These are phyloP conservation scores for Amorpha juglandis DNA, from an alignment of 2,888 invertebrate genomes.

Conservation along the genomic window DNA sequence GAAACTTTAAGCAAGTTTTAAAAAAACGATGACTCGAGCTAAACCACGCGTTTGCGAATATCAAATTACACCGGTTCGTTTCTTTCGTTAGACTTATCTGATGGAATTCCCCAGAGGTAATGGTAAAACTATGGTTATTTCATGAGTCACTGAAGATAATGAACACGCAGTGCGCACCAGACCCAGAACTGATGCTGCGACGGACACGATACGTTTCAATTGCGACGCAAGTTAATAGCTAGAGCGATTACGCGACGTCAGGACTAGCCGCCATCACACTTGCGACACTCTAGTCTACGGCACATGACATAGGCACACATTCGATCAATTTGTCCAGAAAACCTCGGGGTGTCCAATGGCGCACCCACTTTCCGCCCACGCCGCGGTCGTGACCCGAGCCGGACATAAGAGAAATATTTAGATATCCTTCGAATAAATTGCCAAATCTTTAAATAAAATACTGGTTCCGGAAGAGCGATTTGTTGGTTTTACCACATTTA, in stretches of 20 bases:
- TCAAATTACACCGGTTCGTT: conserved; percentile 2
- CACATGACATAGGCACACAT: conserved; percentile 23
- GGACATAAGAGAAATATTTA: conserved; percentile 16
- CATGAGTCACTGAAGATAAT: conserved; percentile 9
- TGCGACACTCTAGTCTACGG: conserved; percentile 39
- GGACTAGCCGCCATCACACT: conserved; percentile 35
- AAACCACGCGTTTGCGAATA: neutral
- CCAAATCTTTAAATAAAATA: neutral
- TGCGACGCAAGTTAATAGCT: conserved; percentile 55
- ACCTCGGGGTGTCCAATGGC: conserved; percentile 30
- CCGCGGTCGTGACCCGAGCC: conserved; percentile 16
- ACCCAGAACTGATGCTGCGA: conserved; percentile 35
- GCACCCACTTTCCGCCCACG: conserved; percentile 19
- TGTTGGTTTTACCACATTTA: neutral
- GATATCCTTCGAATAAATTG: conserved; percentile 4
- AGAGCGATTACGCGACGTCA: conserved; percentile 37
- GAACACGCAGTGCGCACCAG: neutral
- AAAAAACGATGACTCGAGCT: conserved; percentile 23
- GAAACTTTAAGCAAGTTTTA: neutral
- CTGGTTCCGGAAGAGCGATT: conserved; percentile 7
- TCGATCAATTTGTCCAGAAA: conserved; percentile 18
- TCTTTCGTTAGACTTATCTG: conserved; percentile 23
- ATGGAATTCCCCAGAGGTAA: conserved; percentile 25
- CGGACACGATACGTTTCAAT: conserved; percentile 45
- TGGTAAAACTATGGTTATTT: conserved; percentile 5